Evolutionary conservation across 2,113 vertebrate species (phyloP).

Genomic region (Vulpes vulpes): DNA sequence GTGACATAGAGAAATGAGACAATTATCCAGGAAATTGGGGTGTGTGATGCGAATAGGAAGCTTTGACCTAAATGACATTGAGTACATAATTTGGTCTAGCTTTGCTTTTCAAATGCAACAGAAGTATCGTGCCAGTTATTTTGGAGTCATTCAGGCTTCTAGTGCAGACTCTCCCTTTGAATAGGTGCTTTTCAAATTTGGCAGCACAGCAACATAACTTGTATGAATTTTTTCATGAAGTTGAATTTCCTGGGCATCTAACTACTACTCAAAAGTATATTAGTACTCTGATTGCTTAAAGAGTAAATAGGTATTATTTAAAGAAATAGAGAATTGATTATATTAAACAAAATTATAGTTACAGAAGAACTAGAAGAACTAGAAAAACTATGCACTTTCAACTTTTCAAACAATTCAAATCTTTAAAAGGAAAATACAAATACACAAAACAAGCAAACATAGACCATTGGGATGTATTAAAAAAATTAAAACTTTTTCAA

Average conservation of each 20-base stretch:
- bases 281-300: neutral
- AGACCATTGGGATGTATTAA: neutral
- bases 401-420: neutral
- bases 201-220: neutral
- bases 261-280: neutral
- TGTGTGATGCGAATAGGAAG: neutral
- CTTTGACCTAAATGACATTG: constrained; percentile 28
- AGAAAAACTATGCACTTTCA: neutral
- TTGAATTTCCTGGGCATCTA: neutral
- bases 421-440: neutral
- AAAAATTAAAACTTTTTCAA: neutral
- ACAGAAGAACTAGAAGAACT: neutral
- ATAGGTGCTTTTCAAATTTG: neutral
- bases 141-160: neutral
- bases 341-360: neutral
- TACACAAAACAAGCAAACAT: neutral
- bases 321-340: neutral
- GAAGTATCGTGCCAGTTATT: neutral
- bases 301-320: neutral
- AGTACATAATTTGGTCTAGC: neutral
- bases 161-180: neutral
- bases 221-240: neutral
- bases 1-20: constrained; percentile 28
- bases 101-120: constrained; percentile 20
- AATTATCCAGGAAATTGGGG: neutral